These are phyloP conservation scores for Pitta sordida DNA, from an alignment of 2,113 vertebrate species.

Conservation along the genomic window DNA sequence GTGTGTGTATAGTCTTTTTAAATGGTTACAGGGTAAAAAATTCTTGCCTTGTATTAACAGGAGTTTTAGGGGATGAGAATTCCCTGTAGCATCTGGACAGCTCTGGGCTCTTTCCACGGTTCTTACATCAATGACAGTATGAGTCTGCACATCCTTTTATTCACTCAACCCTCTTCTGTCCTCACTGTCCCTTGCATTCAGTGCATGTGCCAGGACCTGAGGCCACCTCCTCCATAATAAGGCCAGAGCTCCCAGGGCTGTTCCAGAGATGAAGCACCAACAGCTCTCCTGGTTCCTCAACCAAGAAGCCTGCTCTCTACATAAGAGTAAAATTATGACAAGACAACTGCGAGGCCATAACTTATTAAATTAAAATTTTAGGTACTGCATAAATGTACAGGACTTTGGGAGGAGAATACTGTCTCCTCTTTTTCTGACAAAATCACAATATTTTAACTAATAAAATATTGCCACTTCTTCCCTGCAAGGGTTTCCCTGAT, in stretches of 20 bases:
- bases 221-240: accelerated
- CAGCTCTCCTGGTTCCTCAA: not conserved
- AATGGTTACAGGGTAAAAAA: not conserved
- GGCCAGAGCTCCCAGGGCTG: not conserved
- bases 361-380: constrained; percentile 57
- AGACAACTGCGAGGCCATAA: constrained; percentile 11
- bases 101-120: not conserved
- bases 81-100: not conserved
- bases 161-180: not conserved
- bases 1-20: not conserved
- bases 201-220: not conserved
- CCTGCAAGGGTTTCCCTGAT: constrained; percentile 42
- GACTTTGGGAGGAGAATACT: not conserved
- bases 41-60: not conserved
- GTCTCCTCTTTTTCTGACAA: constrained; percentile 10
- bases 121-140: not conserved
- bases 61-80: not conserved
- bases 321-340: not conserved
- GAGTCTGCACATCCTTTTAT: not conserved
- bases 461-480: constrained; percentile 58
- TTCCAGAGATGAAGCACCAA: not conserved
- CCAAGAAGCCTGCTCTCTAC: not conserved
- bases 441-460: constrained; percentile 43
- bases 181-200: not conserved
- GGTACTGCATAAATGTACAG: not conserved